These are phyloP conservation scores for Craniophora ligustri DNA, from an alignment of 2,888 invertebrate genomes.

Conservation along the genomic window DNA sequence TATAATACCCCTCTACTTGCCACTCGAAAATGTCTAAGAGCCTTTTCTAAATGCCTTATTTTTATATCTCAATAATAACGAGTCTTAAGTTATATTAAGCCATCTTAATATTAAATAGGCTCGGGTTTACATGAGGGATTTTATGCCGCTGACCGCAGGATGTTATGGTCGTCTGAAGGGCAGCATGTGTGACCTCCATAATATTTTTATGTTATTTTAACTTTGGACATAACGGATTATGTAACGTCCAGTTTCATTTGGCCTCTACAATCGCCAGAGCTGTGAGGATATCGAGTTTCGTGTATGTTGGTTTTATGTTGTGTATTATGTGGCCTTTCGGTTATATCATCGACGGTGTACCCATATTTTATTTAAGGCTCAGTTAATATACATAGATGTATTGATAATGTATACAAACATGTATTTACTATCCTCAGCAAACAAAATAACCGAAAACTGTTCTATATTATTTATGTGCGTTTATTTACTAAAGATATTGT, in stretches of 20 bases:
- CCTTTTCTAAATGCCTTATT: neutral
- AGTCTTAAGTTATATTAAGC: constrained; percentile 7
- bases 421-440: no score
- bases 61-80: constrained; percentile 8
- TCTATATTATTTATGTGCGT: no score
- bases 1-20: neutral
- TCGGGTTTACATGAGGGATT: constrained; percentile 34
- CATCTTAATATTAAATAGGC: constrained; percentile 37
- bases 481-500: no score
- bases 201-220: constrained; percentile 55
- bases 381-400: constrained; percentile 23
- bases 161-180: constrained; percentile 48
- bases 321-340: constrained; percentile 38
- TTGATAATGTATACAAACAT: constrained; percentile 44
- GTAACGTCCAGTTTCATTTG: constrained; percentile 22
- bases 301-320: constrained; percentile 25
- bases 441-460: no score
- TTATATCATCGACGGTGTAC: constrained; percentile 28
- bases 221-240: constrained; percentile 44
- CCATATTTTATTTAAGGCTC: constrained; percentile 44
- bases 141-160: constrained; percentile 38
- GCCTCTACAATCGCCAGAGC: constrained; percentile 25
- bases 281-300: constrained; percentile 23
- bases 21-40: neutral
- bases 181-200: constrained; percentile 53